phyloP scores from a whole-genome alignment of 2,888 invertebrate genomes.

The Charanyca ferruginea region DNA sequence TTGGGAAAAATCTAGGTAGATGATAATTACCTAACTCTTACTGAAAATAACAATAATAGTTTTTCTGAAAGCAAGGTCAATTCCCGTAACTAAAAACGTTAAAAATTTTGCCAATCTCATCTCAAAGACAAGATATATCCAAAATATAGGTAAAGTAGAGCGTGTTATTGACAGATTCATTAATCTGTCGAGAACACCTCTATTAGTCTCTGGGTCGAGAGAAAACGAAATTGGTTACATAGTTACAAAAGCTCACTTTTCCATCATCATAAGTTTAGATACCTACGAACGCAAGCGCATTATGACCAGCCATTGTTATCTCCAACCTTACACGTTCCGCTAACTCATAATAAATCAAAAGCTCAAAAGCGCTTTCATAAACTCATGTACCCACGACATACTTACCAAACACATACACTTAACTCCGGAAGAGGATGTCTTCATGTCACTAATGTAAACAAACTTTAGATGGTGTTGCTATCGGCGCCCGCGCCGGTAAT shows the following conservation, averaged over 20 bases:
- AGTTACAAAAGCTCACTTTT: background rate
- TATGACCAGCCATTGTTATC: conserved; percentile 13
- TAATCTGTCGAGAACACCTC: no score
- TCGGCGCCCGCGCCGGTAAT: conserved; percentile 42
- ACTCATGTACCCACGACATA: conserved; percentile 18
- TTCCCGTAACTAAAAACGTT: no score
- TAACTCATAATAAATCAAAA: conserved; percentile 57
- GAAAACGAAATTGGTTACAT: no score
- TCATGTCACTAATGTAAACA: conserved; percentile 37
- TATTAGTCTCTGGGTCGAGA: no score
- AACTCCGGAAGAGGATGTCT: conserved; percentile 65
- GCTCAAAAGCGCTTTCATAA: conserved; percentile 53
- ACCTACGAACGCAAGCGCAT: background rate
- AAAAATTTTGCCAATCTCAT: no score
- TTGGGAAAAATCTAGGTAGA: no score
- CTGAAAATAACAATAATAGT: no score
- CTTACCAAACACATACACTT: conserved; percentile 18
- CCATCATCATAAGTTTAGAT: background rate
- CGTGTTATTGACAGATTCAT: no score
- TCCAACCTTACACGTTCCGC: conserved; percentile 28
- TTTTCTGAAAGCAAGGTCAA: no score
- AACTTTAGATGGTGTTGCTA: conserved; percentile 40
- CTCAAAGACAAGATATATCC: no score
- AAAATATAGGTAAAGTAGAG: no score
- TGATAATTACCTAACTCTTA: no score